Percentiles rank a stretch among this genome's conserved stretches.
These are phyloP conservation scores for Dryomyza anilis DNA, from an alignment of 2,888 invertebrate species.

Conservation along the genomic window DNA sequence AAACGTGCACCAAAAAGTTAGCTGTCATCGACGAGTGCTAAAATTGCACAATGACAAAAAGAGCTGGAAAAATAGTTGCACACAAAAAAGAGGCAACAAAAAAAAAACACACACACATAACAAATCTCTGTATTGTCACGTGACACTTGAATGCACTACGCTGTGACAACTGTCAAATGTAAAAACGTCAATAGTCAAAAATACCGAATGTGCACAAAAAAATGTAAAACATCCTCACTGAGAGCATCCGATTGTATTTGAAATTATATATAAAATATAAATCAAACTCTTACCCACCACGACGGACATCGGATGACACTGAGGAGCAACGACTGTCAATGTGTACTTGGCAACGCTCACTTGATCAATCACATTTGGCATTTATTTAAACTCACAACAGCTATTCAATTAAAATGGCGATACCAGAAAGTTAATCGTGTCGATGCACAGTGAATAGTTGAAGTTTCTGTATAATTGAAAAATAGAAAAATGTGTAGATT, in stretches of 20 bases:
- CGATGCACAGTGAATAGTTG: too few species aligned
- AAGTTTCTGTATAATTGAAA: too few species aligned
- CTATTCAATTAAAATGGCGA: conserved; percentile 9
- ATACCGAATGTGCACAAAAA: not conserved
- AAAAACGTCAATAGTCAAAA: not conserved
- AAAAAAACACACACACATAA: too few species aligned
- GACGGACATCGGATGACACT: too few species aligned
- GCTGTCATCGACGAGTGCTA: not conserved
- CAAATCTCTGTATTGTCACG: not conserved
- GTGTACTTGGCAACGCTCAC: not conserved
- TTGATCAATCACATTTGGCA: conserved; percentile 14
- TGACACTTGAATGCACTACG: not conserved
- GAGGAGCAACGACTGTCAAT: not conserved
- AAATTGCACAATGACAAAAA: too few species aligned
- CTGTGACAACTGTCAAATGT: not conserved
- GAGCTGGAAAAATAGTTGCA: too few species aligned
- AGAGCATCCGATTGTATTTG: too few species aligned
- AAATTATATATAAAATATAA: too few species aligned
- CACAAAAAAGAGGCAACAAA: too few species aligned
- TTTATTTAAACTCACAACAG: not conserved
- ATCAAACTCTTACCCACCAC: too few species aligned
- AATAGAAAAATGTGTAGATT: too few species aligned
- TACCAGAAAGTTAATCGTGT: too few species aligned
- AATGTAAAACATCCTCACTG: not conserved
- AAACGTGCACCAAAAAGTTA: not conserved